A percentile compares a stretch with the other conserved stretches of the same genome.
Conservation (phyloP, 2,797 vertebrate genomes). For the Pipistrellus nathusii region DNA sequence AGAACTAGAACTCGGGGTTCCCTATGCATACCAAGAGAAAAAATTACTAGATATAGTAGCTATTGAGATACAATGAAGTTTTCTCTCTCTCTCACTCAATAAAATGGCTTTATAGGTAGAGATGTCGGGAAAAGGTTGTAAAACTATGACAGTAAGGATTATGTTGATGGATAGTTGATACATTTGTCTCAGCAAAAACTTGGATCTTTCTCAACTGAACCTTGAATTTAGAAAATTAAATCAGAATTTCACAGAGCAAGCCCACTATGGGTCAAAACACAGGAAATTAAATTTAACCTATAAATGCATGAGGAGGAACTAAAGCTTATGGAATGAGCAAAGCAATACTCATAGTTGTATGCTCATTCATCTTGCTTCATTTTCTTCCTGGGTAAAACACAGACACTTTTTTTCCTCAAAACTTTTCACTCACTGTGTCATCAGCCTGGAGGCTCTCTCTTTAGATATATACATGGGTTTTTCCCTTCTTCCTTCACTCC, state of each 20-base stretch:
- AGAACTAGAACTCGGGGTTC: not conserved
- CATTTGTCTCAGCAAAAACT: slow-evolving; percentile 3
- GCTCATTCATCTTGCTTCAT: not conserved
- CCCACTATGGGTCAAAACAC: slow-evolving; percentile 15
- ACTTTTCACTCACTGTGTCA: not conserved
- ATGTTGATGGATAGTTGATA: not conserved
- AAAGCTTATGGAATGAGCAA: not conserved
- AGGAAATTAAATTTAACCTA: slow-evolving; percentile 65
- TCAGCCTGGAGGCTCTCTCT: not conserved
- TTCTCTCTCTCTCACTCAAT: not conserved
- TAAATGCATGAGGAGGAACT: slow-evolving; percentile 47
- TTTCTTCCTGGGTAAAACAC: not conserved
- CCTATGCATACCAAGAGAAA: not conserved
- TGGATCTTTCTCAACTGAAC: slow-evolving; percentile 59
- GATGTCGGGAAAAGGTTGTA: not conserved
- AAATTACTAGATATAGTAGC: not conserved
- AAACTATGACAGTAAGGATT: not conserved
- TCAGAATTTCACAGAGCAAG: slow-evolving; percentile 37
- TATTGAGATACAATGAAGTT: not conserved
- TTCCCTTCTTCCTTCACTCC: not conserved
- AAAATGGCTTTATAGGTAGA: not conserved
- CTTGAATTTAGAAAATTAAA: slow-evolving; percentile 54
- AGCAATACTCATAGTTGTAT: not conserved
- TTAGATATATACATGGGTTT: not conserved
- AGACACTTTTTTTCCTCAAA: not conserved